Conservation (phyloP, 2,888 invertebrate species). For the Cataglyphis altisquamis region DNA sequence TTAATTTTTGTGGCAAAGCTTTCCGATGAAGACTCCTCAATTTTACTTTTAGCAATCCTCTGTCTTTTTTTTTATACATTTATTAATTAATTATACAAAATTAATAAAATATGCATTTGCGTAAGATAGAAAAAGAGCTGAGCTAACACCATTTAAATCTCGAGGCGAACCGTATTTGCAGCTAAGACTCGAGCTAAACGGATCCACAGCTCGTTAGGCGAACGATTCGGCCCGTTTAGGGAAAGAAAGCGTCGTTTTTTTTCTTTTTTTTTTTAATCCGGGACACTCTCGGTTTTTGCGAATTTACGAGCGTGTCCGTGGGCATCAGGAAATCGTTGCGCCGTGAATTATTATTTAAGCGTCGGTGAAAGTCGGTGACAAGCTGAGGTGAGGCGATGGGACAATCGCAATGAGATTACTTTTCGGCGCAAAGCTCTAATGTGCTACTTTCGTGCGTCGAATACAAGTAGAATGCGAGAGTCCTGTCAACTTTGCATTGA, state of each 20-base stretch:
- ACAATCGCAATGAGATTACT: constrained; percentile 37
- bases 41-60: constrained; percentile 17
- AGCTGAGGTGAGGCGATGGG: constrained; percentile 13
- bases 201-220: background rate
- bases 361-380: constrained; percentile 63
- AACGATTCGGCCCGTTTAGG: constrained; percentile 23
- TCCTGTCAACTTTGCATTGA: constrained; percentile 5
- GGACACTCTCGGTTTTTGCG: constrained; percentile 37
- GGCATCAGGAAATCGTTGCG: constrained; percentile 52
- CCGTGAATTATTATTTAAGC: constrained; percentile 59
- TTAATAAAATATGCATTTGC: background rate
- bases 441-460: constrained; percentile 7
- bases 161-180: background rate
- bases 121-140: background rate
- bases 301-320: constrained; percentile 6
- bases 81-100: background rate
- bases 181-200: background rate
- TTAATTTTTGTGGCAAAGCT: background rate
- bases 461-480: background rate
- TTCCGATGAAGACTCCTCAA: background rate
- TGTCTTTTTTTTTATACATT: too few species aligned
- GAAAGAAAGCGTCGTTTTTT: constrained; percentile 12
- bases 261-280: constrained; percentile 34
- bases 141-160: background rate
- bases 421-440: constrained; percentile 25